A percentile compares a stretch with the other conserved stretches of the same genome.
Evolutionary conservation across 2,888 invertebrate genomes (phyloP).

Genomic region (Thereva unica): DNA sequence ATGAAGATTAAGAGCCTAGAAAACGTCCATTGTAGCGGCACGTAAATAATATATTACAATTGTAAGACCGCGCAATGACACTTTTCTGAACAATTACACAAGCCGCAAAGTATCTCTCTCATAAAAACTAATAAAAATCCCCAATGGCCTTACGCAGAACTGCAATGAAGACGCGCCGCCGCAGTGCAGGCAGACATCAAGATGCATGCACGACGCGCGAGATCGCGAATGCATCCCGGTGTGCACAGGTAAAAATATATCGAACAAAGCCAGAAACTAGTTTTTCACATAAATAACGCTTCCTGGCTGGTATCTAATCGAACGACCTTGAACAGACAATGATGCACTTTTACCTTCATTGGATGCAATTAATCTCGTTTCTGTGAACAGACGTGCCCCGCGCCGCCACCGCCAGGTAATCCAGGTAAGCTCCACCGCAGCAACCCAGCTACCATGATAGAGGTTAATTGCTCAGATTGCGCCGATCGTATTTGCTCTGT

Average conservation of each 20-base stretch:
- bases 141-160: too few species aligned
- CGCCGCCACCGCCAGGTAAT: not conserved
- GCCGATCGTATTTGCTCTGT: conserved; percentile 19
- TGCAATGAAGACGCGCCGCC: too few species aligned
- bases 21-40: too few species aligned
- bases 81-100: too few species aligned
- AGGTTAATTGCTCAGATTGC: conserved; percentile 25
- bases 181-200: too few species aligned
- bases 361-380: conserved; percentile 28
- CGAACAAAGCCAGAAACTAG: not conserved
- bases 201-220: too few species aligned
- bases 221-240: too few species aligned
- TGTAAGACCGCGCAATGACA: too few species aligned
- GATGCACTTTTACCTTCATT: conserved; percentile 33
- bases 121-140: too few species aligned
- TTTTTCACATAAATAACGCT: conserved; percentile 28
- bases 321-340: conserved; percentile 22
- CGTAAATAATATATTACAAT: too few species aligned
- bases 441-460: conserved; percentile 1
- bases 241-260: not conserved
- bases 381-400: not conserved
- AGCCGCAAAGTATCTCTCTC: too few species aligned
- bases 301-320: conserved; percentile 19
- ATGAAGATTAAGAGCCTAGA: too few species aligned
- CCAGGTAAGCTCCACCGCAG: conserved; percentile 2